phyloP scores from a whole-genome alignment of 2,888 invertebrate species.

The Lepidochitona cinerea region DNA sequence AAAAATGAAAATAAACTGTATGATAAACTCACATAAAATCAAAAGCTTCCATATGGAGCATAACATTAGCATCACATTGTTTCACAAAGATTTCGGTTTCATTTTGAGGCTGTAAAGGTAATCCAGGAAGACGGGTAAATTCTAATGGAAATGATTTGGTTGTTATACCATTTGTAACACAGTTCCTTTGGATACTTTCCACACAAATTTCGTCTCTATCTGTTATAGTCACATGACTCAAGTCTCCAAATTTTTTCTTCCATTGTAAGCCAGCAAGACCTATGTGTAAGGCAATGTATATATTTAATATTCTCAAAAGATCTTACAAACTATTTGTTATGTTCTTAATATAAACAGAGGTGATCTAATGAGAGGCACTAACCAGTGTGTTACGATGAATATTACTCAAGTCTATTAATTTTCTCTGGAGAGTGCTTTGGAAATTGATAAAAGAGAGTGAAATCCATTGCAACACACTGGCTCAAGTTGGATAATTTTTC shows the following conservation, averaged over 20 bases:
- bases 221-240: slow-evolving; percentile 44
- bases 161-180: slow-evolving; percentile 32
- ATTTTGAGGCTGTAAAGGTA: slow-evolving; percentile 29
- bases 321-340: not conserved
- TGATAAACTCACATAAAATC: slow-evolving; percentile 53
- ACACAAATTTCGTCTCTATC: slow-evolving; percentile 27
- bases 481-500: too few relatives aligned
- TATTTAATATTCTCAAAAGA: not conserved
- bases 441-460: too few relatives aligned
- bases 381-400: too few relatives aligned
- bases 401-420: too few relatives aligned
- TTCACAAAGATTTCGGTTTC: slow-evolving; percentile 38
- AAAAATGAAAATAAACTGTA: too few relatives aligned
- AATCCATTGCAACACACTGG: not conserved
- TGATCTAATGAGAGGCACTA: too few relatives aligned
- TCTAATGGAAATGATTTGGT: slow-evolving; percentile 21
- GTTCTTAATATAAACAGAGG: too few relatives aligned
- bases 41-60: slow-evolving; percentile 51
- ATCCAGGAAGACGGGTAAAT: slow-evolving; percentile 34
- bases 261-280: slow-evolving; percentile 53
- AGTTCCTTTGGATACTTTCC: slow-evolving; percentile 31
- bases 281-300: slow-evolving; percentile 13
- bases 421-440: too few relatives aligned
- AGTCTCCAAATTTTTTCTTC: slow-evolving; percentile 43
- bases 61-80: slow-evolving; percentile 38